phyloP scores from a whole-genome alignment of 92 coral and sea anemone genomes.

The Phenganax marumi region DNA sequence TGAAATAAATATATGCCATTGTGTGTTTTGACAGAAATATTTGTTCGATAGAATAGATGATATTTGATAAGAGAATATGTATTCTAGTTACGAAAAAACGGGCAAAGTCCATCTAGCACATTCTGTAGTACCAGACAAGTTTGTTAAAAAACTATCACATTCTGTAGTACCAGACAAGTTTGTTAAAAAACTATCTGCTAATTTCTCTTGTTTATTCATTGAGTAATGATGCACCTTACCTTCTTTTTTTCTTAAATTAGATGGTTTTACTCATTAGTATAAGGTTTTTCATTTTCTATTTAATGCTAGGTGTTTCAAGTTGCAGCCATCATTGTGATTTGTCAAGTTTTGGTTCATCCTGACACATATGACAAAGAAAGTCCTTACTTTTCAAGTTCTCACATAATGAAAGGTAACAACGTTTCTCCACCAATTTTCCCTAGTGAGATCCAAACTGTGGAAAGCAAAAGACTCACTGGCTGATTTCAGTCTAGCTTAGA shows the following conservation, averaged over 20 bases:
- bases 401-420: constrained; percentile 23
- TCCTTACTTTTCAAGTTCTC: neutral
- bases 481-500: too few species aligned
- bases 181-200: neutral
- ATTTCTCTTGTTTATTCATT: too few species aligned
- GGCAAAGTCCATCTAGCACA: too few species aligned
- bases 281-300: neutral
- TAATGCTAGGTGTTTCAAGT: constrained; percentile 77
- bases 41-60: too few species aligned
- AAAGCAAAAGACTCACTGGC: too few species aligned
- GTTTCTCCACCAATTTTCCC: neutral
- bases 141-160: neutral
- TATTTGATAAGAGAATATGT: too few species aligned
- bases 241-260: too few species aligned
- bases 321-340: constrained; percentile 86
- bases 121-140: neutral
- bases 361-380: constrained; percentile 73
- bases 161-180: neutral
- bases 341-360: constrained; percentile 93
- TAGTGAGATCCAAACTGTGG: neutral
- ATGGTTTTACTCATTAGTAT: neutral
- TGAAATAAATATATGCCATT: too few species aligned
- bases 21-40: too few species aligned
- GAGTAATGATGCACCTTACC: too few species aligned
- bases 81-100: too few species aligned